Percentiles rank a stretch among this genome's conserved stretches.
phyloP scores from a whole-genome alignment of 2,797 vertebrate genomes.

The Cryptoprocta ferox region DNA sequence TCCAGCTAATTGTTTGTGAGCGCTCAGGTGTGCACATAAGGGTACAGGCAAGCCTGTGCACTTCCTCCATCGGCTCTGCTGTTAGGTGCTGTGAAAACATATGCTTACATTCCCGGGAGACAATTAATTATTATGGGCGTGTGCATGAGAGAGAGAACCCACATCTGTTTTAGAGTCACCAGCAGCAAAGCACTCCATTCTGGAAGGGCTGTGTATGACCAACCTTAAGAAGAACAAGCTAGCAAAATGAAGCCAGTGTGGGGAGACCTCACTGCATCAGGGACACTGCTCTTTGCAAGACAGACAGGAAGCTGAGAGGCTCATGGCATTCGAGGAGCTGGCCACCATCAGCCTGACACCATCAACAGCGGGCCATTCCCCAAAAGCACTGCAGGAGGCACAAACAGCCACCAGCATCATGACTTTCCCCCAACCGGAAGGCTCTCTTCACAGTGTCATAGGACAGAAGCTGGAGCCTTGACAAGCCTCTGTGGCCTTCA shows the following conservation, averaged over 20 bases:
- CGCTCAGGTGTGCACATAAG: neutral
- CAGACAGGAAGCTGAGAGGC: neutral
- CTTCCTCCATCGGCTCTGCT: neutral
- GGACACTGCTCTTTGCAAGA: neutral
- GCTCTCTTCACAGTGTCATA: neutral
- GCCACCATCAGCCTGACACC: neutral
- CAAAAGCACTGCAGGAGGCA: fast-evolving
- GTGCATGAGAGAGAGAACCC: neutral
- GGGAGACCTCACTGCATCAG: neutral
- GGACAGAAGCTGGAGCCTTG: neutral
- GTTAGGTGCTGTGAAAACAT: conserved; percentile 72
- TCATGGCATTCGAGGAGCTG: neutral
- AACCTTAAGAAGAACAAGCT: neutral
- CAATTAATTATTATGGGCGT: conserved; percentile 68
- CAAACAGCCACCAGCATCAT: fast-evolving
- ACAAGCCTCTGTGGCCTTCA: neutral
- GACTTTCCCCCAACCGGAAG: neutral
- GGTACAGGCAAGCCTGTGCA: fast-evolving
- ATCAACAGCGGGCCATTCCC: neutral
- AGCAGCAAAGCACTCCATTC: neutral
- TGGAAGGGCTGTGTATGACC: neutral
- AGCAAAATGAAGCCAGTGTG: neutral
- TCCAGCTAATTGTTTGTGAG: conserved; percentile 64
- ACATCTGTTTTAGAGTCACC: conserved; percentile 71
- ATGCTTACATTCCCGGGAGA: conserved; percentile 67